Base-by-base conservation (phyloP, 2,888 invertebrate genomes). In the Gymnosoma rotundatum region DNA sequence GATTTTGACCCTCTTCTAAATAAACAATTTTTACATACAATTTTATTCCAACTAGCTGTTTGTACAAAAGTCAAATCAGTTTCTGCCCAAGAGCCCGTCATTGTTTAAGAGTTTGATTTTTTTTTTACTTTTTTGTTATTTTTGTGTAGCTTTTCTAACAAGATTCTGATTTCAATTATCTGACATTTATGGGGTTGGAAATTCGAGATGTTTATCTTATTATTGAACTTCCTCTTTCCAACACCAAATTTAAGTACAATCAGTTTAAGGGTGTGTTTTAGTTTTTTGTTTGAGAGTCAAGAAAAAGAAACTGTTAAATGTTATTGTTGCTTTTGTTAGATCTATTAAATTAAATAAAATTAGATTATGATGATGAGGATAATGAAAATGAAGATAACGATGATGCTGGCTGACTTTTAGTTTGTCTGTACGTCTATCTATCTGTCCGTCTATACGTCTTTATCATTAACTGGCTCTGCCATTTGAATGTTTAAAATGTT, bases 101-200 rank as follows among this genome's bases (percentile, higher is more conserved):
- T 50, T 76, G 66, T 80, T 69, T 54, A 69, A 64, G 18, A 67
- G 45, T n/a, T 63, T 69, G 52, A 20, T 75, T 58, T 36, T 21
- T 58, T 36, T 21, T 14, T 64, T 45, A 14, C 25, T 16, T 38
- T 56, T 42, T 38, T 48, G 25, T 50, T 60, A 42, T 63, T 66
- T 18, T 20, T 50, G 66, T 52, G 42, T 69, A 20, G 42, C 32
- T 69, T 64, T 54, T 61, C 72, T 78, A 81, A 84, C 81, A 81
- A 78, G 81, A 84, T 84, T 78, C 63, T 66, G 81, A 84, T 84
- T 84, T 84, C 84, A 84, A 84, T 84, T 84, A 84, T 84, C 81
- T 81, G 81, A 66, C 78, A 81, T 81, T 69, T 78, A 54, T 74
- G 56, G 78, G 81, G 81, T 78, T 78, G 78, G 81, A 66, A 69